A percentile compares a stretch with the other conserved stretches of the same genome.
These are phyloP conservation scores for Coremacera marginata DNA, from an alignment of 2,888 invertebrate genomes.

Conservation along the genomic window DNA sequence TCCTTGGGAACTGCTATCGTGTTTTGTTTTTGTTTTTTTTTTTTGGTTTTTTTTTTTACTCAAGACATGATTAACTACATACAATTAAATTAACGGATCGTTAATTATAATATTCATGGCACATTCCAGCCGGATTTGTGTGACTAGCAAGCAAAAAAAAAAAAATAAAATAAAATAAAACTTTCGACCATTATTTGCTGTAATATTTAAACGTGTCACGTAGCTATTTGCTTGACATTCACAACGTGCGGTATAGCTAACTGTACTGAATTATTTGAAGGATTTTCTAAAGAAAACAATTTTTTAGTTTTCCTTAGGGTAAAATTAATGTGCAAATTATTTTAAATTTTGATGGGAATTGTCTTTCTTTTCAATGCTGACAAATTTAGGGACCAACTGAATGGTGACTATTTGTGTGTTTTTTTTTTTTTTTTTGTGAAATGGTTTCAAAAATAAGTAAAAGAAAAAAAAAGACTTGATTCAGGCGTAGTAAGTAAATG, in stretches of 20 bases:
- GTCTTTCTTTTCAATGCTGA: not conserved
- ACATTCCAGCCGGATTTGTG: not conserved
- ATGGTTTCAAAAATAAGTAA: not conserved
- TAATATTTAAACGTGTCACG: not conserved
- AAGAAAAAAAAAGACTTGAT: not conserved
- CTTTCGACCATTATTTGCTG: not conserved
- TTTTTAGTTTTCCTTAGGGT: conserved; percentile 8
- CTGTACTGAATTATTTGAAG: not conserved
- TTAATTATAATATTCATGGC: conserved; percentile 37
- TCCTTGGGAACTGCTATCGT: not conserved
- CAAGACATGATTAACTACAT: conserved; percentile 3
- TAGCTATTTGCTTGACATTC: not conserved
- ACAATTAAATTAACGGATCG: conserved; percentile 56
- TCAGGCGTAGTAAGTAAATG: not conserved
- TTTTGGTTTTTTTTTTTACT: not conserved
- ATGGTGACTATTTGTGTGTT: too few species aligned
- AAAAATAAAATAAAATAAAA: too few species aligned
- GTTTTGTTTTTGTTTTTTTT: not conserved
- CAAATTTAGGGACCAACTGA: not conserved
- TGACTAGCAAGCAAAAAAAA: not conserved
- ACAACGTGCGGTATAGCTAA: not conserved
- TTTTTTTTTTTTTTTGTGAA: not conserved
- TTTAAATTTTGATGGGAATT: not conserved
- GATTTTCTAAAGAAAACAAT: not conserved
- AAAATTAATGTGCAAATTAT: conserved; percentile 14